These are phyloP conservation scores for Hippoglossus stenolepis DNA, from an alignment of 2,113 vertebrate species.

Conservation along the genomic window DNA sequence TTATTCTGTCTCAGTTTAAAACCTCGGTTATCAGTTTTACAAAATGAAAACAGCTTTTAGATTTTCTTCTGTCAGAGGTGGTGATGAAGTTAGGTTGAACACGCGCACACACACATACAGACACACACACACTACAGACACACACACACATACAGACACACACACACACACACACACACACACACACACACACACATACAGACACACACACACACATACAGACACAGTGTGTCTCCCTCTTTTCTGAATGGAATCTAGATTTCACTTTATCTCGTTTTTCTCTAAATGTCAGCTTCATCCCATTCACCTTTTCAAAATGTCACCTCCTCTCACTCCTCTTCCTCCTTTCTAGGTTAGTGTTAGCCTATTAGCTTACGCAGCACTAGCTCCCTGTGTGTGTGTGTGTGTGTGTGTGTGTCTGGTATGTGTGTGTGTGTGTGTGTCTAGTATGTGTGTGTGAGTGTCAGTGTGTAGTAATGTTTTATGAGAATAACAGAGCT, in stretches of 20 bases:
- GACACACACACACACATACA: neutral
- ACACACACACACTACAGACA: neutral
- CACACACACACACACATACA: neutral
- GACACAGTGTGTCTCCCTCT: constrained; percentile 15
- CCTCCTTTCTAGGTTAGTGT: constrained; percentile 30
- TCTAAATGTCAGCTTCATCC: constrained; percentile 59
- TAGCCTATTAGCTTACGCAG: constrained; percentile 56
- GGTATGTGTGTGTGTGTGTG: neutral
- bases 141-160: neutral
- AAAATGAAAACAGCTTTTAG: no score
- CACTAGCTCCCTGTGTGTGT: constrained; percentile 5
- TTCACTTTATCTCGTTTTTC: constrained; percentile 57
- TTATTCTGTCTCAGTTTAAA: no score
- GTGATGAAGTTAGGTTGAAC: no score
- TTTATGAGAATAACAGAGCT: constrained; percentile 56
- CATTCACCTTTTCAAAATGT: constrained; percentile 64
- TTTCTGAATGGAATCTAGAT: constrained; percentile 41
- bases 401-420: neutral
- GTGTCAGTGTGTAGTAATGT: constrained; percentile 25
- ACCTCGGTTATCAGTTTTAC: no score
- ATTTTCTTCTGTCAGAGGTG: no score
- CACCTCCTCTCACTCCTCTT: constrained; percentile 17
- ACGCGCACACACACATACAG: no score
- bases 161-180: neutral
- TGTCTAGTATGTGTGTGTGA: neutral